These are phyloP conservation scores for Malacoctenus gilli DNA, from an alignment of 2,797 vertebrate species.

Conservation along the genomic window DNA sequence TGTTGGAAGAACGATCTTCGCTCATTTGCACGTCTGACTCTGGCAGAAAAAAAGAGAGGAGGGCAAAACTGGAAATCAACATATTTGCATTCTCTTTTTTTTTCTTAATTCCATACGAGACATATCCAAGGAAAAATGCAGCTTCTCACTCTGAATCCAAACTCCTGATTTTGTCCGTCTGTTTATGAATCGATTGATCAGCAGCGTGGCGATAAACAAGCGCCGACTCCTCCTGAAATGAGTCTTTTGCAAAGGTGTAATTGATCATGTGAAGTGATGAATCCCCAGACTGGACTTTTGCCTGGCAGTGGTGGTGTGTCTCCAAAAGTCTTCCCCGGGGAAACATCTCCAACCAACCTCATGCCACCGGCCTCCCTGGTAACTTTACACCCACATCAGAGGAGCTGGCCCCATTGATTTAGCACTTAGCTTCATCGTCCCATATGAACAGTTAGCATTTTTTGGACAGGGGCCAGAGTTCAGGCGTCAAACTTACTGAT, in stretches of 20 bases:
- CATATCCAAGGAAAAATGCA: no score
- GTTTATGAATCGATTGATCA: background rate
- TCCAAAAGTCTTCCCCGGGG: constrained; percentile 80
- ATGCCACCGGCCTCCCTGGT: constrained; percentile 74
- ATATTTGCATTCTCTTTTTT: no score
- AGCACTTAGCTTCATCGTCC: constrained; percentile 84
- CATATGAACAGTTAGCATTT: constrained; percentile 83
- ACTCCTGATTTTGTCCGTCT: no score
- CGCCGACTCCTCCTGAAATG: constrained; percentile 43
- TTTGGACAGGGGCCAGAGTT: constrained; percentile 72
- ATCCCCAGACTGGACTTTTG: constrained; percentile 58
- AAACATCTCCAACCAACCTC: constrained; percentile 77
- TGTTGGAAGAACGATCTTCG: constrained; percentile 54
- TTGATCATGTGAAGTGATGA: constrained; percentile 74
- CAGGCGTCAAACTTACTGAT: constrained; percentile 80
- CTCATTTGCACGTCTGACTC: constrained; percentile 12
- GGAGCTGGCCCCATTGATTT: constrained; percentile 82
- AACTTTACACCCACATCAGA: constrained; percentile 81
- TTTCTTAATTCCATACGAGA: no score
- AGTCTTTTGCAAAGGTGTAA: no score
- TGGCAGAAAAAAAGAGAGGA: no score
- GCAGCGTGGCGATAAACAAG: constrained; percentile 34
- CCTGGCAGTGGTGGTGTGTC: constrained; percentile 71
- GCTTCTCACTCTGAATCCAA: no score
- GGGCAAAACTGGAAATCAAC: constrained; percentile 19